Evolutionary conservation across 1,140 invertebrate species (phyloP), one percentile per base, ranked within the genome.

Genomic region (Aphaenogaster ashmeadi): DNA sequence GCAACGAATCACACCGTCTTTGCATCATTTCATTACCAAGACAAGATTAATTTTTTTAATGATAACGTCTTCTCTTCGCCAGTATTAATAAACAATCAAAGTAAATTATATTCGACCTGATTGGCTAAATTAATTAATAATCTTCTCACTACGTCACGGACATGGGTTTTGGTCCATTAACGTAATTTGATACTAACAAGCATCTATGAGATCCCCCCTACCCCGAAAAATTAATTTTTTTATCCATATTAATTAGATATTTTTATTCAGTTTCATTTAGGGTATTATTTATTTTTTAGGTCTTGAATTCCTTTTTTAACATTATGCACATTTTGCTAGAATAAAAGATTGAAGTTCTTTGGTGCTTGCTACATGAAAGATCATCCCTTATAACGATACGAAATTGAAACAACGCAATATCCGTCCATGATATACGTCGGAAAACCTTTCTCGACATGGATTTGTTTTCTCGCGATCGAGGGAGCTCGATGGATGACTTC

Each of bases 401-500:
- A 27, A 54, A 66, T 83, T 18, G 7, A 56, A 56, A 52, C 41
- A 27, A 18, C 4, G 44, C 15, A 36, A 13, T 38, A 13, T 72
- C 36, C 18, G 4, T 66, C 18, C 7, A 27, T 27, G 41, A 67
- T 66, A 18, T 54, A 27, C 4, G 13, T 56, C 13, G 3, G 13
- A n/a, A 72, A 74, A n/a, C 9, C 13, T 62, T 11, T 44, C 15
- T 41, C 9, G 18, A 41, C 15, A n/a, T 54, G 9, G 7, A 54
- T 86, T 41, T 52, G n/a, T 66, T 52, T 64, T 62, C 7, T 66
- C 11, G 3, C 2, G 44, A 52, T 79, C 27, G 18, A 27, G 21
- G 47, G 62, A 66, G 33, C 36, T 52, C 15, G 36, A 33, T 15
- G 41, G 58, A 27, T 47, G 38, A 50, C 72, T 81, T 83, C 71